A percentile compares a stretch with the other conserved stretches of the same genome.
Evolutionary conservation across 2,797 vertebrate species (phyloP).

Genomic region (Rhincodon typus): DNA sequence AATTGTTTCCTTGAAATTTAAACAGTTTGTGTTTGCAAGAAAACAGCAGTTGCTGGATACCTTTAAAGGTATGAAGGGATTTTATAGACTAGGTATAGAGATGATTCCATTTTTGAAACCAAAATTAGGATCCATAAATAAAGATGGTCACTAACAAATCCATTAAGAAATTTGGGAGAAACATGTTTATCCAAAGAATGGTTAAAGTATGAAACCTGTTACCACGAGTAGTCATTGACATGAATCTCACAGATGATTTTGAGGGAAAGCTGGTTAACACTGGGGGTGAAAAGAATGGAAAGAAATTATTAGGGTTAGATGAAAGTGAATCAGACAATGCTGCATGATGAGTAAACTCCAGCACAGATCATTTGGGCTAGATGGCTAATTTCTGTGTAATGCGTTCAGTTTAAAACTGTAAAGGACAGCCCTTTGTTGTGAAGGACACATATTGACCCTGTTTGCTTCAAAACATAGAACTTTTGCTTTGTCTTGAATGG

Average conservation of each 20-base stretch:
- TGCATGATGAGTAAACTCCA: neutral
- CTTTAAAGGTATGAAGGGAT: neutral
- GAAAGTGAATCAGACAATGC: neutral
- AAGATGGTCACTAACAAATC: neutral
- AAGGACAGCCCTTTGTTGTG: neutral
- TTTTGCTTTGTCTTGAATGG: neutral
- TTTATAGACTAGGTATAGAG: neutral
- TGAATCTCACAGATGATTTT: neutral
- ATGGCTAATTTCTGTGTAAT: neutral
- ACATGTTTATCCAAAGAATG: neutral
- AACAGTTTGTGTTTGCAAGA: neutral
- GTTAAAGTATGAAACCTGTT: neutral
- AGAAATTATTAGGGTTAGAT: neutral
- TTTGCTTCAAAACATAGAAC: neutral
- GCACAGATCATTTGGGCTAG: neutral
- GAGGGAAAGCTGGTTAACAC: neutral
- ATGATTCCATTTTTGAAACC: neutral
- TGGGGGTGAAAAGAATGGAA: neutral
- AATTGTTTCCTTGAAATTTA: neutral
- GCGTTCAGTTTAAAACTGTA: neutral
- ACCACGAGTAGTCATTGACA: neutral
- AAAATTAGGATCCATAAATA: neutral
- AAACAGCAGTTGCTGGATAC: neutral
- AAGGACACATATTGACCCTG: neutral
- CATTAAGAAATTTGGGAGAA: too few species aligned